These are phyloP conservation scores for Cylindroiulus punctatus DNA, from an alignment of 2,888 invertebrate genomes.

Conservation along the genomic window DNA sequence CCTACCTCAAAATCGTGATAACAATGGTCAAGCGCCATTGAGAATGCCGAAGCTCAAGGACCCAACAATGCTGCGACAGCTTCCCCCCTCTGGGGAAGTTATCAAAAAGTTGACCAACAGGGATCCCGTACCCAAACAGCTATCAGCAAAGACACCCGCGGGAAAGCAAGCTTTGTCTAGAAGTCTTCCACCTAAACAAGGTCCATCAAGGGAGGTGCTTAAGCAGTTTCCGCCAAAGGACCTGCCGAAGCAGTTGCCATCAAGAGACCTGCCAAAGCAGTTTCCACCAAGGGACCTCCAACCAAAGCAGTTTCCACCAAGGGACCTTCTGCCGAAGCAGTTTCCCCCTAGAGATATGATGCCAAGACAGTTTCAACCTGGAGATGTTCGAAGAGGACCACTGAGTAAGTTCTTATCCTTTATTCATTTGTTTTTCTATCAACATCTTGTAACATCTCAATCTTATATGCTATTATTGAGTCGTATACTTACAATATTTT, in stretches of 20 bases:
- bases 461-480: no score
- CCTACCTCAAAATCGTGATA: not conserved
- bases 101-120: not conserved
- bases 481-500: no score
- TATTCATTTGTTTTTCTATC: not conserved
- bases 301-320: slow-evolving; percentile 55
- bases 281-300: slow-evolving; percentile 45
- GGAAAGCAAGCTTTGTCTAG: slow-evolving; percentile 10
- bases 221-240: slow-evolving; percentile 42
- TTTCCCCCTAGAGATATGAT: slow-evolving; percentile 53
- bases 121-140: not conserved
- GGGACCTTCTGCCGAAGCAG: slow-evolving; percentile 53
- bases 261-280: no score
- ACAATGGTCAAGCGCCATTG: not conserved
- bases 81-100: not conserved
- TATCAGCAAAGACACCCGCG: not conserved
- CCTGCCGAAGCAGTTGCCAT: no score
- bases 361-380: slow-evolving; percentile 53
- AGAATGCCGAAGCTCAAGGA: not conserved
- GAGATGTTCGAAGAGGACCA: slow-evolving; percentile 52
- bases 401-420: not conserved
- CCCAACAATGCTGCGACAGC: not conserved
- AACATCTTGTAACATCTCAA: not conserved
- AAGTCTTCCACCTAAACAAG: not conserved
- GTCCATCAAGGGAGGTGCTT: slow-evolving; percentile 40